Evolutionary conservation across 64 coral and sea anemone species (phyloP).

Genomic region (Exaiptasia diaphana): DNA sequence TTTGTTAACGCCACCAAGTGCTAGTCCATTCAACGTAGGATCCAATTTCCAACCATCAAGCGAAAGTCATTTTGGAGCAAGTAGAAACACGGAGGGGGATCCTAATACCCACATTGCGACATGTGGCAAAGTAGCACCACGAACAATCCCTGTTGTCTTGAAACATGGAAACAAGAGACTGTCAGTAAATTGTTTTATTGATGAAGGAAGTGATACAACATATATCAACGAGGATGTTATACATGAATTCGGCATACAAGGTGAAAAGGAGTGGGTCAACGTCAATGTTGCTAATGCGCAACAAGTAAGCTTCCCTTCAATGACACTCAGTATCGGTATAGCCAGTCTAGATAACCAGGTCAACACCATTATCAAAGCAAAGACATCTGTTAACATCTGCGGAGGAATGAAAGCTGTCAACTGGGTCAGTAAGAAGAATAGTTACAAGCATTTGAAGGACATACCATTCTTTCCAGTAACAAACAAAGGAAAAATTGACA

Average conservation of each 20-base stretch:
- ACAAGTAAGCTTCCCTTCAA: conserved; percentile 1
- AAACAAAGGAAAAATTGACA: conserved; percentile 26
- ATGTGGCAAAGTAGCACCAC: background rate
- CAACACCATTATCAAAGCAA: conserved; percentile 24
- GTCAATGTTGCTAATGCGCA: conserved; percentile 53
- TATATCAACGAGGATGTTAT: conserved; percentile 66
- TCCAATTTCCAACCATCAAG: background rate
- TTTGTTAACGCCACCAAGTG: background rate
- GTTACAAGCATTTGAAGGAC: conserved; percentile 44
- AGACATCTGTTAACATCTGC: conserved; percentile 50
- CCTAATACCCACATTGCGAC: background rate
- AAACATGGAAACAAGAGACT: conserved; percentile 53
- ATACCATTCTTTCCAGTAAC: conserved; percentile 31
- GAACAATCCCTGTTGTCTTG: conserved; percentile 45
- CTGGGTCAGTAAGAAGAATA: conserved; percentile 38
- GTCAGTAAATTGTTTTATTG: conserved; percentile 55
- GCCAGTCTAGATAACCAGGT: conserved; percentile 9
- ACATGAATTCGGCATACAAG: conserved; percentile 8
- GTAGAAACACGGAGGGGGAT: conserved; percentile 16
- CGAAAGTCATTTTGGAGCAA: background rate
- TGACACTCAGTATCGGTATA: conserved; percentile 5
- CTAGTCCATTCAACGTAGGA: background rate
- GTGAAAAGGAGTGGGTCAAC: conserved; percentile 17
- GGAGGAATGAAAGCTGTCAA: conserved; percentile 48
- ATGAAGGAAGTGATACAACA: conserved; percentile 59